phyloP scores from a whole-genome alignment of 2,797 vertebrate species.

The Poeciliopsis paucimaculata region DNA sequence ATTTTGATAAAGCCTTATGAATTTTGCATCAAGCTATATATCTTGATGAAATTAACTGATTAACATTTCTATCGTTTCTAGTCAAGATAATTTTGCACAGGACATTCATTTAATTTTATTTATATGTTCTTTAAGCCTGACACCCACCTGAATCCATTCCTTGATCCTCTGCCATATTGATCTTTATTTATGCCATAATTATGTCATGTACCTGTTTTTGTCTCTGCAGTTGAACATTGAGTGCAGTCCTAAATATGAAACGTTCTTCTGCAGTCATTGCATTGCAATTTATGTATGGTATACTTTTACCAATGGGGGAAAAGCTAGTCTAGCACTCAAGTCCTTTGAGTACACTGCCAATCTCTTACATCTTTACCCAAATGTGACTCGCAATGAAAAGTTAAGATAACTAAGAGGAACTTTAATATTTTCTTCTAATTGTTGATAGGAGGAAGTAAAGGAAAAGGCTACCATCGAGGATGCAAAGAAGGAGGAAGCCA shows the following conservation, averaged over 20 bases:
- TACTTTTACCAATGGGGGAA: neutral
- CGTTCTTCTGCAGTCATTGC: neutral
- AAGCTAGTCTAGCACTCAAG: neutral
- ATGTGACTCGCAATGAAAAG: neutral
- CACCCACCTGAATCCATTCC: neutral
- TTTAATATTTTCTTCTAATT: slow-evolving; percentile 12
- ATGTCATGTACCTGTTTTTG: neutral
- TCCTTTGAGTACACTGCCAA: neutral
- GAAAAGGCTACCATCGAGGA: slow-evolving; percentile 90
- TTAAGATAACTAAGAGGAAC: neutral
- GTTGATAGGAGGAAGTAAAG: slow-evolving; percentile 88
- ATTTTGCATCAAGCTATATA: neutral
- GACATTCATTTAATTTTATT: neutral
- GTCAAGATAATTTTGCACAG: neutral
- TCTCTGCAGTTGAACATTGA: neutral
- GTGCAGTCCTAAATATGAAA: neutral
- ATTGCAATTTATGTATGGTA: neutral
- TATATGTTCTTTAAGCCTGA: neutral
- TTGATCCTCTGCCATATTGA: neutral
- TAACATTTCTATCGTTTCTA: neutral
- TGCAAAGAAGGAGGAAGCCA: slow-evolving; percentile 84
- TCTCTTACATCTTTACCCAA: neutral
- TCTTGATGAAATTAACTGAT: neutral
- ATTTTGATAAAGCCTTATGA: neutral
- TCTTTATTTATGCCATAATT: neutral